phyloP scores from a whole-genome alignment of 1,140 invertebrate species.

The Zaprionus taronus region DNA sequence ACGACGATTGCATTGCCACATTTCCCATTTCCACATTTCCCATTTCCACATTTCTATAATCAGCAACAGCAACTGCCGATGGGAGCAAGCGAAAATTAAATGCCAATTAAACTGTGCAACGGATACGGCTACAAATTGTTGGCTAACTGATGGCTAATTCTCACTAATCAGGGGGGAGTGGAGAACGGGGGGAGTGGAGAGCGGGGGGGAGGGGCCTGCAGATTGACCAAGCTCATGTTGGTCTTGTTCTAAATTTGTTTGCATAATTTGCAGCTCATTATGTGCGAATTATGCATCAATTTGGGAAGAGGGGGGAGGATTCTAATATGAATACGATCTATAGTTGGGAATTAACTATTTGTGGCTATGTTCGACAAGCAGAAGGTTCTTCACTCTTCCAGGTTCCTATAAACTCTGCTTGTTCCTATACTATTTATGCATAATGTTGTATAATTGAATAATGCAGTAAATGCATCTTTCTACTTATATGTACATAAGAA shows the following conservation, averaged over 20 bases:
- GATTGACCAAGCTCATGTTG: not conserved
- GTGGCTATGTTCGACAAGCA: too few species aligned
- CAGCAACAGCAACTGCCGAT: slow-evolving; percentile 31
- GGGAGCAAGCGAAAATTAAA: slow-evolving; percentile 62
- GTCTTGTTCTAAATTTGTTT: not conserved
- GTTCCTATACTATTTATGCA: too few species aligned
- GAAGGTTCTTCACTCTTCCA: too few species aligned
- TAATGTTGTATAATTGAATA: too few species aligned
- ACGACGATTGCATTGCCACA: slow-evolving; percentile 55
- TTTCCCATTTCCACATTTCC: slow-evolving; percentile 54
- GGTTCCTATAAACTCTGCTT: too few species aligned
- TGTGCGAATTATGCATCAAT: not conserved
- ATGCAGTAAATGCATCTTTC: not conserved
- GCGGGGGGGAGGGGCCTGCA: not conserved
- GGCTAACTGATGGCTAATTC: slow-evolving; percentile 46
- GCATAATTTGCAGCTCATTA: not conserved
- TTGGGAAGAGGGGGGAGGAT: not conserved
- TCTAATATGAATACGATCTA: not conserved
- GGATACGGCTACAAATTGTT: slow-evolving; percentile 37
- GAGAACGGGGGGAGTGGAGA: not conserved
- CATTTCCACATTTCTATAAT: slow-evolving; percentile 59
- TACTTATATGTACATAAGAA: not conserved
- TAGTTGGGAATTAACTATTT: not conserved
- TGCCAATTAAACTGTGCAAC: slow-evolving; percentile 71
- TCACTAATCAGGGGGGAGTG: not conserved